These are phyloP conservation scores for Nannoperca obscura DNA, from an alignment of 2,797 vertebrate genomes.

Conservation along the genomic window DNA sequence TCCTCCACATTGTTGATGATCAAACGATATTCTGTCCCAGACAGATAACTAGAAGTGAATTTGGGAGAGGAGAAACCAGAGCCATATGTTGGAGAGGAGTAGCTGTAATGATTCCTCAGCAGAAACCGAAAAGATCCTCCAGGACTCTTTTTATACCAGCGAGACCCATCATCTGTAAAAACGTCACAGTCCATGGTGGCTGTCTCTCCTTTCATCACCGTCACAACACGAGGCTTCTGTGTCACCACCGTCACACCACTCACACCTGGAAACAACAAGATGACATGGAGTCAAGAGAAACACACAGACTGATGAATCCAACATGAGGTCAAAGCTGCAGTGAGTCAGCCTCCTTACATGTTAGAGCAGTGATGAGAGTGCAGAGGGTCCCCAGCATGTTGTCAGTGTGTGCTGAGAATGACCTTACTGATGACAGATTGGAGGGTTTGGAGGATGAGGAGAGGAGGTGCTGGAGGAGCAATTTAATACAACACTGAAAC, in stretches of 20 bases:
- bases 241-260: slow-evolving; percentile 68
- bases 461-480: no score
- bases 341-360: slow-evolving; percentile 49
- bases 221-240: slow-evolving; percentile 70
- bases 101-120: fast-evolving
- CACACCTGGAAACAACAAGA: slow-evolving; percentile 68
- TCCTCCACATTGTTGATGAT: slow-evolving; percentile 59
- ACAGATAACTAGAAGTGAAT: slow-evolving; percentile 51
- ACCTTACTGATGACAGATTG: slow-evolving; percentile 55
- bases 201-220: slow-evolving; percentile 59
- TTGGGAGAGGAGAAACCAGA: slow-evolving; percentile 66
- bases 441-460: slow-evolving; percentile 49
- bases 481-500: slow-evolving; percentile 35
- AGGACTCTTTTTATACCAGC: slow-evolving; percentile 51
- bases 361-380: slow-evolving; percentile 63
- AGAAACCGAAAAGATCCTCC: slow-evolving; percentile 41
- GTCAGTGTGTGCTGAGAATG: slow-evolving; percentile 55
- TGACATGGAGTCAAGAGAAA: slow-evolving; percentile 50
- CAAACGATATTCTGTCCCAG: slow-evolving; percentile 45
- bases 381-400: slow-evolving; percentile 69
- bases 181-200: slow-evolving; percentile 71
- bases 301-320: slow-evolving; percentile 44
- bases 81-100: fast-evolving
- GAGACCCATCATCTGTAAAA: fast-evolving
- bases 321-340: slow-evolving; percentile 48